A percentile compares a stretch with the other conserved stretches of the same genome.
phyloP scores from a whole-genome alignment of 2,888 invertebrate species.

The Lepetodrilus schrolli region DNA sequence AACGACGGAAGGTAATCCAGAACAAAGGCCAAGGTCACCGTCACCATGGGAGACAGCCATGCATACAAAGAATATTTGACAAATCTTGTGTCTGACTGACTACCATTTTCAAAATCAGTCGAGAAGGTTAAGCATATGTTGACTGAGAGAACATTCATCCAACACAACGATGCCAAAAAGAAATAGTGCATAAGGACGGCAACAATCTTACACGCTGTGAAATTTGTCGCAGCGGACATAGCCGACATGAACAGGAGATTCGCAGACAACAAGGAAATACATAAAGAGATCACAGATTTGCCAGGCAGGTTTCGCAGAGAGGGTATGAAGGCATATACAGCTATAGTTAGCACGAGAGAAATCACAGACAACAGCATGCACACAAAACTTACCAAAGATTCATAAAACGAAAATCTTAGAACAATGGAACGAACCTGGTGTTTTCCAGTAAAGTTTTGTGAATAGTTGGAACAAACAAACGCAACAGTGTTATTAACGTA shows the following conservation, averaged over 20 bases:
- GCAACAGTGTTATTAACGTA: constrained; percentile 29
- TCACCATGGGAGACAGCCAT: constrained; percentile 32
- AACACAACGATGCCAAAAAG: constrained; percentile 77
- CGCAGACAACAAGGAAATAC: neutral
- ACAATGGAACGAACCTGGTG: neutral
- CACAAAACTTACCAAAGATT: constrained; percentile 78
- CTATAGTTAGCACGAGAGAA: constrained; percentile 76
- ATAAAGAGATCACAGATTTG: neutral
- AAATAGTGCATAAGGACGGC: constrained; percentile 76
- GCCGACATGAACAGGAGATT: neutral
- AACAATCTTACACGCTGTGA: constrained; percentile 48
- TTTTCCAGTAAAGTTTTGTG: constrained; percentile 30
- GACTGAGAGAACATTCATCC: constrained; percentile 78
- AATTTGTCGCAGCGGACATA: neutral
- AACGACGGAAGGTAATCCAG: constrained; percentile 26
- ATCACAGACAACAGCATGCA: constrained; percentile 80
- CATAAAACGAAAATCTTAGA: constrained; percentile 36
- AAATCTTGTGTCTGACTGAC: constrained; percentile 23
- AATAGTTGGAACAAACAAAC: constrained; percentile 43
- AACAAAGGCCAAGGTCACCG: constrained; percentile 18
- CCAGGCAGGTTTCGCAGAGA: neutral
- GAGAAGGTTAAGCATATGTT: constrained; percentile 78
- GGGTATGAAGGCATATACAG: constrained; percentile 69
- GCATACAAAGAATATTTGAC: constrained; percentile 36
- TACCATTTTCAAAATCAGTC: constrained; percentile 29